These are phyloP conservation scores for Phalacrocorax aristotelis DNA, from an alignment of 2,113 vertebrate genomes.

Conservation along the genomic window DNA sequence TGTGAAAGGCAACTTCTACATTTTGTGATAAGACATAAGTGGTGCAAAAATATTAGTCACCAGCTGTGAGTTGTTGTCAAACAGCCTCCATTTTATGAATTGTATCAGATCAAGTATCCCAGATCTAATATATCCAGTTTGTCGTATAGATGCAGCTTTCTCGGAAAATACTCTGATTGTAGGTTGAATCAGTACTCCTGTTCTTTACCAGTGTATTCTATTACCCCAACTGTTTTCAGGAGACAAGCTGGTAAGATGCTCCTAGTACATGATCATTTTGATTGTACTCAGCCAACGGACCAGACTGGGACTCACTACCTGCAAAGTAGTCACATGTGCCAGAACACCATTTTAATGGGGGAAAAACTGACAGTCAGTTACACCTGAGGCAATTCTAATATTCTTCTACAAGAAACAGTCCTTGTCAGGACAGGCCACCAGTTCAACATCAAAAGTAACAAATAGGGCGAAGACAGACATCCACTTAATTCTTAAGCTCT, in stretches of 20 bases:
- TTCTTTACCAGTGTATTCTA: neutral
- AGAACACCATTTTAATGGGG: neutral
- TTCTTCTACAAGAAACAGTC: neutral
- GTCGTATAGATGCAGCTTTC: neutral
- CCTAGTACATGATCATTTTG: neutral
- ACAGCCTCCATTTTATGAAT: neutral
- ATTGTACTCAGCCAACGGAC: neutral
- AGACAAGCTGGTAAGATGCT: neutral
- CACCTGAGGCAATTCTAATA: neutral
- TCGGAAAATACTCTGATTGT: neutral
- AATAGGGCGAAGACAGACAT: neutral
- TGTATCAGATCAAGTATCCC: neutral
- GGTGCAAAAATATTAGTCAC: neutral
- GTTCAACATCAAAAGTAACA: neutral
- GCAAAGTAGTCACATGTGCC: neutral
- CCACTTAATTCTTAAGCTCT: neutral
- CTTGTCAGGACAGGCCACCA: neutral
- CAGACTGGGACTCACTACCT: neutral
- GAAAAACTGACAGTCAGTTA: neutral
- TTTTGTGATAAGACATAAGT: neutral
- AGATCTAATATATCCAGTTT: neutral
- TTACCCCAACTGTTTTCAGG: neutral
- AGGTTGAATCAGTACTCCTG: neutral
- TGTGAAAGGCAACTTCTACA: neutral
- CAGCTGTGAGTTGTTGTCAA: neutral